A percentile compares a stretch with the other conserved stretches of the same genome.
Conservation (phyloP, 2,888 invertebrate species). For the Eustalomyia histrio region DNA sequence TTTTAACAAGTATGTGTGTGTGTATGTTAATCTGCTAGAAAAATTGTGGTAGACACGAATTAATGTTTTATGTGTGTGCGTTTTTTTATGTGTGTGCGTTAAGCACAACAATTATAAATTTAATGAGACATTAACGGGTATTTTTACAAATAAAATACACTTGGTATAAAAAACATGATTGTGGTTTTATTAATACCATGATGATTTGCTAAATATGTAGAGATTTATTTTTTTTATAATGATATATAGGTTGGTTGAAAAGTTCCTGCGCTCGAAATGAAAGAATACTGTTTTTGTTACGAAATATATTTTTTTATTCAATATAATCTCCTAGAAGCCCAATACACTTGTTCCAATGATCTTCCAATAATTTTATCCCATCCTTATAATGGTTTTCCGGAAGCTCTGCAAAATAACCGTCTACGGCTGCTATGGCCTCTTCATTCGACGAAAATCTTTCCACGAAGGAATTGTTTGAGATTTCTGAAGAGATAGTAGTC, state of each 20-base stretch:
- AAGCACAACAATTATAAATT: not conserved
- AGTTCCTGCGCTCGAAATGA: too few species aligned
- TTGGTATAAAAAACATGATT: not conserved
- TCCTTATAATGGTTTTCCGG: too few species aligned
- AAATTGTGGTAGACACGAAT: conserved; percentile 31
- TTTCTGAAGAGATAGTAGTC: too few species aligned
- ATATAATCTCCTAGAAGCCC: too few species aligned
- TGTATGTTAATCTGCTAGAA: conserved; percentile 30
- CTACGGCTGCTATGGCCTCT: too few species aligned
- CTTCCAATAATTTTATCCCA: too few species aligned
- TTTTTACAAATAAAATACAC: not conserved
- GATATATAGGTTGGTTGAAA: not conserved
- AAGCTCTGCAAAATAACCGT: too few species aligned
- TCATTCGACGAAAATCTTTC: too few species aligned
- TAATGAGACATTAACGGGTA: conserved; percentile 35
- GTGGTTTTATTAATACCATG: conserved; percentile 21
- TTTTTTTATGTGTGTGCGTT: not conserved
- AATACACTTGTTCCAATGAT: too few species aligned
- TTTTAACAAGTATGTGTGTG: not conserved
- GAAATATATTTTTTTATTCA: too few species aligned
- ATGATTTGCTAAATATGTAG: conserved; percentile 10
- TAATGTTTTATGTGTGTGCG: conserved; percentile 17
- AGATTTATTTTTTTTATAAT: not conserved
- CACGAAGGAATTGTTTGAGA: too few species aligned
- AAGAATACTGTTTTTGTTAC: too few species aligned